phyloP scores from a whole-genome alignment of 2,113 vertebrate genomes.

The Athene noctua region DNA sequence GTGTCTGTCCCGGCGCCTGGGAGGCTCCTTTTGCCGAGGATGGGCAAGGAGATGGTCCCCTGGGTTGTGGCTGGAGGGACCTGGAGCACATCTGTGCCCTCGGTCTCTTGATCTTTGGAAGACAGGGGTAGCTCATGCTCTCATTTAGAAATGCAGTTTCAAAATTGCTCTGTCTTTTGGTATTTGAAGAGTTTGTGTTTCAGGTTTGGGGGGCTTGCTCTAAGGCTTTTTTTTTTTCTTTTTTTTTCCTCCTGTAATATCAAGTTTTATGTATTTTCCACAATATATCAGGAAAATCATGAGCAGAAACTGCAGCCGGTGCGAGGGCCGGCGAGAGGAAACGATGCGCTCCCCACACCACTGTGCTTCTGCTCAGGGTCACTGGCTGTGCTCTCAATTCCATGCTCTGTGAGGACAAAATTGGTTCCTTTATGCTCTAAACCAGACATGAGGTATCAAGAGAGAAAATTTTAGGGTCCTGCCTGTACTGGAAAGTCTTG shows the following conservation, averaged over 20 bases:
- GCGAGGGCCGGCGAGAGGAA: neutral
- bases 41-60: neutral
- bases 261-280: neutral
- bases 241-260: neutral
- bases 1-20: neutral
- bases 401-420: neutral
- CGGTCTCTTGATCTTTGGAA: neutral
- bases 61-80: neutral
- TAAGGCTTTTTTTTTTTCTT: neutral
- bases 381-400: neutral
- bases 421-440: neutral
- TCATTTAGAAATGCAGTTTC: neutral
- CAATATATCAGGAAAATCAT: fast-evolving
- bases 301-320: neutral
- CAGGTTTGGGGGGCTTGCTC: neutral
- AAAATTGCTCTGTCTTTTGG: neutral
- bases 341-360: neutral
- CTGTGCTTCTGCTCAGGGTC: neutral
- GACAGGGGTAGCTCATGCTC: fast-evolving
- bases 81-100: too few relatives aligned
- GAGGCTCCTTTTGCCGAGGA: neutral
- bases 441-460: neutral
- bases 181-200: neutral
- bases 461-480: neutral
- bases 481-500: neutral